Evolutionary conservation across 2,888 invertebrate genomes (phyloP), one percentile per base, ranked within the genome.

Genomic region (Nebria salina): DNA sequence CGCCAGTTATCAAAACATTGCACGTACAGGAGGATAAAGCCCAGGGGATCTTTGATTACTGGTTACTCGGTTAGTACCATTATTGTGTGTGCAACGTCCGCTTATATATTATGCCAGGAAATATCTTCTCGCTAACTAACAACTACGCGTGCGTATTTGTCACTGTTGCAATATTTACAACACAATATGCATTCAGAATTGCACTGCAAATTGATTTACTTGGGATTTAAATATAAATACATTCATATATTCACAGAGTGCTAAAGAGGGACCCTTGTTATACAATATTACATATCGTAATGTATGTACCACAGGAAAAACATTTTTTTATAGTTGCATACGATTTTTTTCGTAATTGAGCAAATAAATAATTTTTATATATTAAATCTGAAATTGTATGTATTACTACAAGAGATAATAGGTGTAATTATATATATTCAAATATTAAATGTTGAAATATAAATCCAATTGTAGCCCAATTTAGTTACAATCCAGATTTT

Each of bases 1-100:
- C 54, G 54, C 7, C 54, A 54, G 76, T 76, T 76, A 76, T 76
- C 65, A 76, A 76, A 65, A 76, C 76, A 76, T 42, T 66, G 76
- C 76, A 76, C 76, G 76, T 76, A 73, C 43, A 43, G 7, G 1
- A n/a, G 65, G 76, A 54, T 54, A 54, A 54, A 54, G 65, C 76
- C 76, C 41, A 42, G 13, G 76, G 76, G 76, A 76, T 25, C 34
- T 15, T 68, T 76, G 76, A 76, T 76, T 76, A 76, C 76, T 68
- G 76, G 76, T 76, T 65, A 66, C 76, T 76, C 76, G 76, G 66
- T 66, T 68, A 68, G 76, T n/a, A 42, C 20, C 76, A 41, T 41
- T 65, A 54, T 34, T 54, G 65, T 26, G n/a, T 75, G 75, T 54
- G 65, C 64, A 65, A 1, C 74, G 54, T 7, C 13, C 54, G 13